Base-by-base conservation (phyloP, 2,797 vertebrate genomes). In the Sebastes vulpes region DNA sequence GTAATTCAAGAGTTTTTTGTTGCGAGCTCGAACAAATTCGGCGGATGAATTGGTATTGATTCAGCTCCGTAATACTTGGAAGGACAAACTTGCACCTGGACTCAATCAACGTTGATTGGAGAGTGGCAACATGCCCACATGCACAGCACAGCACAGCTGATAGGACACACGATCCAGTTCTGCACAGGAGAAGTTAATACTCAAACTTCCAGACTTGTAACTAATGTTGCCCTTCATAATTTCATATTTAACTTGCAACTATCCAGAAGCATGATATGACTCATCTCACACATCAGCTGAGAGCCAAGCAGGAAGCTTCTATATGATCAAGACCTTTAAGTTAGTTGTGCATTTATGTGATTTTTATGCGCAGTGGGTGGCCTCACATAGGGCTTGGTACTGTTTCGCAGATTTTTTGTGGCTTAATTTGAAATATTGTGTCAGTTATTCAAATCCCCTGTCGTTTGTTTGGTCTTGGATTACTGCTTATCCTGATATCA, bases 61-160 rank as follows among this genome's bases (percentile, higher is more conserved):
- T 93, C 90, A 81, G 76, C 85, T 84, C 77, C 5, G 38, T 26
- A 48, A 73, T 58, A 42, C 90, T 93, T 92, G 92, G 92, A 94
- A 94, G 92, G 92, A 93, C 93, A 92, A 87, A 90, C 90, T 60
- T 59, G 90, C 94, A 95, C 91, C 93, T 94, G 93, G 90, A 92
- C 91, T 91, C 92, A 90, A 93, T 94, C 92, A 92, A 3, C 64
- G 83, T 65, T 93, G 94, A 95, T 94, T 94, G 92, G 92, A 86
- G 78, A 72, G 82, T 88, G 93, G 92, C 92, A 90, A 63, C 73
- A 25, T 83, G 93, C 94, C 91, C 83, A 52, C 84, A 48, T 38
- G 64, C 77, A 35, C 69, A 8, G 46, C 46, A 60, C 75, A 75
- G 14, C 80, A 57, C 92, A 94, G 90, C 91, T 92, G 91, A 94